Evolutionary conservation across 2,888 invertebrate species (phyloP).

Genomic region (Epirrhoe tristata): DNA sequence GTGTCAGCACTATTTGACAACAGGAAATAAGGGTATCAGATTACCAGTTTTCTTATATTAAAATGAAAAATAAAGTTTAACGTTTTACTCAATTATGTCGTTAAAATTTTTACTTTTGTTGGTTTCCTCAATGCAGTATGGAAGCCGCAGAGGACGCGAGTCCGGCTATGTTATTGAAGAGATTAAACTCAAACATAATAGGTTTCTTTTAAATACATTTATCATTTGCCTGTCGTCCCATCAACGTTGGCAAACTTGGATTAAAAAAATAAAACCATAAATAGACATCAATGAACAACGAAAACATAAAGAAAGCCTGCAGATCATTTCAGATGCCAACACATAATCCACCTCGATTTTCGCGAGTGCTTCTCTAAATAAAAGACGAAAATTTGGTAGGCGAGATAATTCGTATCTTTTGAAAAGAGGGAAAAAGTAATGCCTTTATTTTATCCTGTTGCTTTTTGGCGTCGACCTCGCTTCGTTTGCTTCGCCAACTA

Average conservation of each 20-base stretch:
- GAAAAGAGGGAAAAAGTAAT: slow-evolving; percentile 37
- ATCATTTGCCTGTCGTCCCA: not conserved
- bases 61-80: not conserved
- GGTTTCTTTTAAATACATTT: not conserved
- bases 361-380: slow-evolving; percentile 31
- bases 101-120: too few species aligned
- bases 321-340: slow-evolving; percentile 24
- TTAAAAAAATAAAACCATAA: not conserved
- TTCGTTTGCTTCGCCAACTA: slow-evolving; percentile 17
- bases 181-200: too few species aligned
- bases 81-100: too few species aligned
- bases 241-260: not conserved
- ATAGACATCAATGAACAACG: not conserved
- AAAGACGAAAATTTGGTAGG: slow-evolving; percentile 34
- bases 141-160: too few species aligned
- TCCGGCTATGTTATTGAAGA: too few species aligned
- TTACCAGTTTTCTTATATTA: not conserved
- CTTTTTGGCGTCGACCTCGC: slow-evolving; percentile 26
- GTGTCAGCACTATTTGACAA: not conserved
- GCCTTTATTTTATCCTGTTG: slow-evolving; percentile 38
- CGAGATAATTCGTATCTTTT: slow-evolving; percentile 40
- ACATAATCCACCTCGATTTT: slow-evolving; percentile 33
- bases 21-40: not conserved
- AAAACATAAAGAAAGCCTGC: slow-evolving; percentile 1
- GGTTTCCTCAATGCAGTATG: too few species aligned